Percentiles rank a stretch among this genome's conserved stretches.
phyloP scores from a whole-genome alignment of 1,140 invertebrate species.

The Carposina sasakii region DNA sequence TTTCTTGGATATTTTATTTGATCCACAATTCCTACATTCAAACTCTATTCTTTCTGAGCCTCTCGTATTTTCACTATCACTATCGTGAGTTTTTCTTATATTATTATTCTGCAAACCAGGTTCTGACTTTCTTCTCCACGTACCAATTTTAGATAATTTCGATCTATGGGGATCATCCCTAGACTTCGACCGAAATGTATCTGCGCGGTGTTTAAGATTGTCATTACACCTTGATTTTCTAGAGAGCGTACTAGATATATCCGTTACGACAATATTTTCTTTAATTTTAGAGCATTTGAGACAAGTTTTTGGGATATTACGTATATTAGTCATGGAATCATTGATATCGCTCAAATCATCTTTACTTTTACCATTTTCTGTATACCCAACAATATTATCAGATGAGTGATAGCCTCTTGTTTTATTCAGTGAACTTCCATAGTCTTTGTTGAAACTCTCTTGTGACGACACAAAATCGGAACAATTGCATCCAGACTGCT shows the following conservation, averaged over 20 bases:
- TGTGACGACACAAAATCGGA: conserved; percentile 63
- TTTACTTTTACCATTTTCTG: conserved; percentile 48
- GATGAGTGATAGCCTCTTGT: conserved; percentile 62
- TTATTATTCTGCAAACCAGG: conserved; percentile 73
- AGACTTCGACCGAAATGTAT: conserved; percentile 57
- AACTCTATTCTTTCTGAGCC: conserved; percentile 62
- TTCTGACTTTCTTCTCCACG: conserved; percentile 82
- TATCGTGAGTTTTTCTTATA: conserved; percentile 48
- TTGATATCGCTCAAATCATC: conserved; percentile 53
- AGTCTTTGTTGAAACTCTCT: conserved; percentile 62
- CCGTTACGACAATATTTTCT: conserved; percentile 64
- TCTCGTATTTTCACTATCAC: conserved; percentile 47
- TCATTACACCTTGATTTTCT: conserved; percentile 58
- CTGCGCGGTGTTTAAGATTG: conserved; percentile 41
- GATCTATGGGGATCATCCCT: conserved; percentile 68
- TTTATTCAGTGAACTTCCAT: conserved; percentile 42
- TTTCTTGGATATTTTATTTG: conserved; percentile 58
- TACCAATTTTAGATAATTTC: conserved; percentile 72
- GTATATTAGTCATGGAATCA: conserved; percentile 43
- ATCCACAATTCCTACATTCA: conserved; percentile 62
- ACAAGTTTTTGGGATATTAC: conserved; percentile 64
- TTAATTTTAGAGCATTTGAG: conserved; percentile 68
- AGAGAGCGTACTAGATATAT: conserved; percentile 37
- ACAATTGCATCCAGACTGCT: conserved; percentile 49
- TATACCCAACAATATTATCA: conserved; percentile 59